These are phyloP conservation scores for Neostethus bicornis DNA, from an alignment of 2,797 vertebrate genomes.

Conservation along the genomic window DNA sequence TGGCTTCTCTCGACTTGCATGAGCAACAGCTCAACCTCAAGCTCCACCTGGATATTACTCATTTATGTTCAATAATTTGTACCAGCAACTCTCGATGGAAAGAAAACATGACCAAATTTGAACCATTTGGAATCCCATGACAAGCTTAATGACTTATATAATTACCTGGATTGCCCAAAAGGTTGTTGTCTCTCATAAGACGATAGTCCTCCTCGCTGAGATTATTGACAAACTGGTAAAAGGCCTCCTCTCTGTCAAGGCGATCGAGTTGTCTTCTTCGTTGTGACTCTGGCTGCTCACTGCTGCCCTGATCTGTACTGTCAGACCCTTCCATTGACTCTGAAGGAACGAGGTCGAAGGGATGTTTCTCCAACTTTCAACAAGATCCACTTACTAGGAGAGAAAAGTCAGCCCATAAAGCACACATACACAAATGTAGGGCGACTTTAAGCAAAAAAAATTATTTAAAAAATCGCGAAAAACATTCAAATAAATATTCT, in stretches of 20 bases:
- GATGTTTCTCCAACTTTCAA: slow-evolving; percentile 55
- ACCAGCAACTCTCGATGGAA: too few species aligned
- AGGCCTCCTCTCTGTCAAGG: slow-evolving; percentile 94
- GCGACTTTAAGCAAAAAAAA: neutral
- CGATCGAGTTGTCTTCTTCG: slow-evolving; percentile 94
- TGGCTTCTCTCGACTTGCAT: too few species aligned
- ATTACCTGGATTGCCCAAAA: slow-evolving; percentile 95
- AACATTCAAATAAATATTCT: neutral
- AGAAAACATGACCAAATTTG: too few species aligned
- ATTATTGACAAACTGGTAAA: slow-evolving; percentile 99
- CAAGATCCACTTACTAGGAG: slow-evolving; percentile 52
- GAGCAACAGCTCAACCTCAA: too few species aligned
- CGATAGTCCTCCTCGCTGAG: slow-evolving; percentile 98
- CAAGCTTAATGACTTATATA: neutral
- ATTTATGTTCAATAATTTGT: too few species aligned
- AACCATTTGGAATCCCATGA: neutral
- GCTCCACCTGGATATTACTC: too few species aligned
- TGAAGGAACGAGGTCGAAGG: slow-evolving; percentile 46
- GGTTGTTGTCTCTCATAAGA: slow-evolving; percentile 99
- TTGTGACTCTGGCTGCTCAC: slow-evolving; percentile 92
- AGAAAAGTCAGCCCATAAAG: too few species aligned
- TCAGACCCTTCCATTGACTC: slow-evolving; percentile 90
- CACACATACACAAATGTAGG: neutral
- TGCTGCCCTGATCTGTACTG: slow-evolving; percentile 87
- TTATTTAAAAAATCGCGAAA: too few species aligned